Conservation (phyloP, 35 echinoderm and acorn worm genomes). For the Nesometra sesokonis region DNA sequence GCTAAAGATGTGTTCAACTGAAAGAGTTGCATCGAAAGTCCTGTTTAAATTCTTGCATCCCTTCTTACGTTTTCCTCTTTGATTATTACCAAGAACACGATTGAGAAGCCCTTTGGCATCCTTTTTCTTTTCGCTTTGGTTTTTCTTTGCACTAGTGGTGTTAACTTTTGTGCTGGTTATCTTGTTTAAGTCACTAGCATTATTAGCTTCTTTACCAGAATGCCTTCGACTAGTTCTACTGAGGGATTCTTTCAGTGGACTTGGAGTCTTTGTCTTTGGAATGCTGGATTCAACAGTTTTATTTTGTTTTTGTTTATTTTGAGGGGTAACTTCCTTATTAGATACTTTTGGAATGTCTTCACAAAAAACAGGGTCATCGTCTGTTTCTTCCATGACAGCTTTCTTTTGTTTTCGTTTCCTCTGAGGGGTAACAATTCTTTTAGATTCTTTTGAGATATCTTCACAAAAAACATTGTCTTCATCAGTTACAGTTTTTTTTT, state of each 20-base stretch:
- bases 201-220: background rate
- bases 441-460: no score
- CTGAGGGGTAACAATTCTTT: no score
- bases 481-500: no score
- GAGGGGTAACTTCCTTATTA: no score
- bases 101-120: background rate
- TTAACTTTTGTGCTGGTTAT: background rate
- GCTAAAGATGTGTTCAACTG: background rate
- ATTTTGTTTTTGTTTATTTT: no score
- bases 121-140: background rate
- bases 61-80: background rate
- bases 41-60: background rate
- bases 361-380: no score
- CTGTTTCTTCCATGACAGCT: no score
- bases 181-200: background rate
- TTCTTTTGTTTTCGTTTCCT: no score
- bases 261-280: background rate
- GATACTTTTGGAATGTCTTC: no score
- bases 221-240: background rate
- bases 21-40: background rate
- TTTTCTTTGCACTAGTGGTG: background rate
- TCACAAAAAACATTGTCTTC: no score
- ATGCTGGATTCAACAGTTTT: background rate
- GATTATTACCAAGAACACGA: background rate
- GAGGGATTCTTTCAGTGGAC: background rate